Evolutionary conservation across 2,797 vertebrate species (phyloP).

Genomic region (Coendou prehensilis): DNA sequence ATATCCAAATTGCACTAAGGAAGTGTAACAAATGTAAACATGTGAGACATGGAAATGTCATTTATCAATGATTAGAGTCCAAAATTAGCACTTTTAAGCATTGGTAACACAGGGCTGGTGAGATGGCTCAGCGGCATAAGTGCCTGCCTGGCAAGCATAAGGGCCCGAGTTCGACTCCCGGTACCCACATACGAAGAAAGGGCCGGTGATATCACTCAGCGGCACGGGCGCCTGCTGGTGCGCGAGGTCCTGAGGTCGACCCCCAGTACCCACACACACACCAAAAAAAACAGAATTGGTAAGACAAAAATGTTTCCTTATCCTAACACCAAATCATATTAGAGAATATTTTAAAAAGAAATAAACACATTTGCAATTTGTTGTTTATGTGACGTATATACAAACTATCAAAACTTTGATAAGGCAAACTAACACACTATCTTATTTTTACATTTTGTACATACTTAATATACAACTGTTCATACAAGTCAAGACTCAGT

Average conservation of each 20-base stretch:
- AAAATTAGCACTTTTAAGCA: not conserved
- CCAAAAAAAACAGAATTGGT: not conserved
- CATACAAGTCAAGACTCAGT: not conserved
- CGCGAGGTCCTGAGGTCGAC: no score
- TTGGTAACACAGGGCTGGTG: not conserved
- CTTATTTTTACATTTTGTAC: slow-evolving; percentile 23
- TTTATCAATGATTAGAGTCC: not conserved
- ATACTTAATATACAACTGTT: not conserved
- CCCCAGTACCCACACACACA: no score
- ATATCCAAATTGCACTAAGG: not conserved
- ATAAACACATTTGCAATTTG: not conserved
- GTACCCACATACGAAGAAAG: no score
- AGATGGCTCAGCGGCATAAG: no score
- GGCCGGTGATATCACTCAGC: no score
- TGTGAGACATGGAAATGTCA: not conserved
- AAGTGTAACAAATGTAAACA: not conserved
- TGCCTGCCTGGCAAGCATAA: no score
- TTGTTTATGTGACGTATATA: not conserved
- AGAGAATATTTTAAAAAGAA: not conserved
- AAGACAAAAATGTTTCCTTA: not conserved
- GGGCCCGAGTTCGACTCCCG: no score
- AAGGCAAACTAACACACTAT: not conserved
- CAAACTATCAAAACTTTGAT: not conserved
- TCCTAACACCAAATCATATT: not conserved
- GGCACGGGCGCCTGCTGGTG: no score